phyloP scores from a whole-genome alignment of 2,888 invertebrate species.

The Cheilosia impressa region DNA sequence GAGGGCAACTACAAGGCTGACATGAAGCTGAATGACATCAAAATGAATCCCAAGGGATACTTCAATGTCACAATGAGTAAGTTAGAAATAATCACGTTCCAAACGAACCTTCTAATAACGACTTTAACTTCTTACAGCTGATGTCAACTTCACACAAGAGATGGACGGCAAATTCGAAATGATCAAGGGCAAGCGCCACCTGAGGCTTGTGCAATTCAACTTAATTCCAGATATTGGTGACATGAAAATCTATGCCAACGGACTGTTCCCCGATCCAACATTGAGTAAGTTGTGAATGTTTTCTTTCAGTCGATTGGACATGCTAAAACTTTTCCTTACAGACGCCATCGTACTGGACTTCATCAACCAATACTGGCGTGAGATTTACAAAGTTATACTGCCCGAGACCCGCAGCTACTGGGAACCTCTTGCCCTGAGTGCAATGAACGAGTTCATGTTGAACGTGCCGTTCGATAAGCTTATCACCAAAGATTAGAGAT shows the following conservation, averaged over 20 bases:
- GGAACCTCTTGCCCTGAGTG: slow-evolving; percentile 80
- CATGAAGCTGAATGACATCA: slow-evolving; percentile 86
- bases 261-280: slow-evolving; percentile 86
- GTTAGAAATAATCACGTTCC: slow-evolving; percentile 77
- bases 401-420: slow-evolving; percentile 82
- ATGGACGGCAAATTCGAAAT: slow-evolving; percentile 86
- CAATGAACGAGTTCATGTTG: slow-evolving; percentile 81
- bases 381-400: slow-evolving; percentile 84
- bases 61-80: slow-evolving; percentile 87
- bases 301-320: neutral
- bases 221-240: slow-evolving; percentile 87
- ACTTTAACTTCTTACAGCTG: slow-evolving; percentile 82
- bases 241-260: slow-evolving; percentile 86
- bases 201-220: slow-evolving; percentile 86
- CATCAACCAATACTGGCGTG: slow-evolving; percentile 86
- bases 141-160: slow-evolving; percentile 86
- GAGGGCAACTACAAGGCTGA: slow-evolving; percentile 87
- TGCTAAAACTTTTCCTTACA: slow-evolving; percentile 52
- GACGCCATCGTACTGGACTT: slow-evolving; percentile 82
- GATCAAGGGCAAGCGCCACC: slow-evolving; percentile 85
- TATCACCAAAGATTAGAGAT: slow-evolving; percentile 78
- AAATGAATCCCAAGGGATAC: slow-evolving; percentile 86
- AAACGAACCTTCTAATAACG: slow-evolving; percentile 31
- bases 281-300: slow-evolving; percentile 85
- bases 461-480: slow-evolving; percentile 81